Evolutionary conservation across 2,888 invertebrate genomes (phyloP).

Genomic region (Paralinhomoeus sp.): DNA sequence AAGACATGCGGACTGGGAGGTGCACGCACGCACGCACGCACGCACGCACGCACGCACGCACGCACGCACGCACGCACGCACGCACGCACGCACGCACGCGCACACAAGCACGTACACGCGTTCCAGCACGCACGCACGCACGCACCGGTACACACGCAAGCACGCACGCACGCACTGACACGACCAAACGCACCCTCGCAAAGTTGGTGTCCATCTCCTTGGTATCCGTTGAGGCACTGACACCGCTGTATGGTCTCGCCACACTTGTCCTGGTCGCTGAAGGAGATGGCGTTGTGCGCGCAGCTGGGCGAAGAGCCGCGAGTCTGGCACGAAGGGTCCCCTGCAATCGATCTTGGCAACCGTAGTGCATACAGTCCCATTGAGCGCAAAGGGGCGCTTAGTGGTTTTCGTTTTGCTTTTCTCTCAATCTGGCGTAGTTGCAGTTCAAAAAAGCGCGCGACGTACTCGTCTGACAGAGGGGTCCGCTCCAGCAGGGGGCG

Average conservation of each 20-base stretch:
- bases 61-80: too few relatives aligned
- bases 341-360: neutral
- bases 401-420: too few relatives aligned
- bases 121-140: conserved; percentile 16
- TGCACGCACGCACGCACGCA: conserved; percentile 14
- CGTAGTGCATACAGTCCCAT: neutral
- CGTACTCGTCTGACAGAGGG: conserved; percentile 17
- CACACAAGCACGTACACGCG: conserved; percentile 11
- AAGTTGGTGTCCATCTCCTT: conserved; percentile 21
- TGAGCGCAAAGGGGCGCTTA: conserved; percentile 3
- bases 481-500: conserved; percentile 17
- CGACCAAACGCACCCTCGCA: too few relatives aligned
- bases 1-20: too few relatives aligned
- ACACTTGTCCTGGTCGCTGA: conserved; percentile 17
- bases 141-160: conserved; percentile 6
- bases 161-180: too few relatives aligned
- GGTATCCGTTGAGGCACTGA: conserved; percentile 20
- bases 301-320: conserved; percentile 8
- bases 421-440: too few relatives aligned
- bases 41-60: too few relatives aligned
- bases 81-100: too few relatives aligned
- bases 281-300: conserved; percentile 20
- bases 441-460: too few relatives aligned
- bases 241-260: conserved; percentile 20
- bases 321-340: neutral